phyloP scores from a whole-genome alignment of 2,888 invertebrate species.

The Macrosoma leucophasiata region DNA sequence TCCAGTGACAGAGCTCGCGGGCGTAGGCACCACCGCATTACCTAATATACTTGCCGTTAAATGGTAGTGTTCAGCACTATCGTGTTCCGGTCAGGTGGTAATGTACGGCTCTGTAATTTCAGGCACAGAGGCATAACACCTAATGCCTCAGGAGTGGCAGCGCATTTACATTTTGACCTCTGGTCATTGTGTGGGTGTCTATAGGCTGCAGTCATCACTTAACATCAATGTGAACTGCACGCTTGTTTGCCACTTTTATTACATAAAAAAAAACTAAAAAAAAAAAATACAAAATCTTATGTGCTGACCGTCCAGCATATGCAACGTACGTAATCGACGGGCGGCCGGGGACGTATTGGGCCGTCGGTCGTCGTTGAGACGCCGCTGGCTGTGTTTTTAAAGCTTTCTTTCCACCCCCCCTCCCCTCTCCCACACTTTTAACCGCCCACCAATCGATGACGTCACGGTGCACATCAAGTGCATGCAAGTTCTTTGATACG shows the following conservation, averaged over 20 bases:
- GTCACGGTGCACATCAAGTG: constrained; percentile 69
- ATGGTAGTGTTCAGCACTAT: no score
- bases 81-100: no score
- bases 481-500: constrained; percentile 69
- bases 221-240: neutral
- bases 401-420: constrained; percentile 38
- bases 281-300: constrained; percentile 8
- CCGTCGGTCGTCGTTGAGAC: constrained; percentile 70
- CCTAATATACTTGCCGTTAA: no score
- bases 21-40: no score
- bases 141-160: no score
- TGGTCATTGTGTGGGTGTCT: no score
- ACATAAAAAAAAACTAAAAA: constrained; percentile 14
- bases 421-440: constrained; percentile 26
- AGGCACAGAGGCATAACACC: no score
- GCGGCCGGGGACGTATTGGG: constrained; percentile 17
- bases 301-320: constrained; percentile 48
- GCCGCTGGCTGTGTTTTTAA: constrained; percentile 51
- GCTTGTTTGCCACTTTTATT: constrained; percentile 7
- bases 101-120: no score
- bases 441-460: constrained; percentile 61
- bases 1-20: no score
- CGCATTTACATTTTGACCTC: no score
- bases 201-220: no score
- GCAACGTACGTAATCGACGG: constrained; percentile 67